phyloP scores from a whole-genome alignment of 35 echinoderm and acorn worm genomes.

The Lytechinus variegatus region DNA sequence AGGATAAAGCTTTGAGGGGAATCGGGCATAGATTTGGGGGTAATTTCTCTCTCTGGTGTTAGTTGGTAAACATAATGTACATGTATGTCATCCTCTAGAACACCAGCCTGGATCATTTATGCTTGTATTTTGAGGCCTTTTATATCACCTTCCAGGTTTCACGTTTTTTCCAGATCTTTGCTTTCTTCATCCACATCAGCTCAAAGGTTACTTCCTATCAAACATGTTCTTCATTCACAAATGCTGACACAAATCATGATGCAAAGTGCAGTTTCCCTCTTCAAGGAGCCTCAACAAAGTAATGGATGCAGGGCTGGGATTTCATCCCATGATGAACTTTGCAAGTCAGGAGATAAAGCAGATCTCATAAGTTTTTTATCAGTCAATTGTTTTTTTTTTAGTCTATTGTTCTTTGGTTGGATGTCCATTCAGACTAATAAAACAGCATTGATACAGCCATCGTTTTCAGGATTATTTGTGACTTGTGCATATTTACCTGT shows the following conservation, averaged over 20 bases:
- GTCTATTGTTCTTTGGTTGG: neutral
- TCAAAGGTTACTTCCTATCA: neutral
- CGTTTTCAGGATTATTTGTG: constrained; percentile 95
- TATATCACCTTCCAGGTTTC: neutral
- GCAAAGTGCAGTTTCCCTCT: neutral
- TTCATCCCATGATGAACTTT: neutral
- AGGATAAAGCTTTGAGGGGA: too few relatives aligned
- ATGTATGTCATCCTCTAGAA: neutral
- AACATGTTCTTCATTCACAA: neutral
- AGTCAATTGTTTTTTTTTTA: neutral
- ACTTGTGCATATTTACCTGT: constrained; percentile 99
- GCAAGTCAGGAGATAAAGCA: neutral
- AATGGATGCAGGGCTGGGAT: neutral
- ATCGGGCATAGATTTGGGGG: too few relatives aligned
- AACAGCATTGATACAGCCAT: constrained; percentile 95
- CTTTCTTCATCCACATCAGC: neutral
- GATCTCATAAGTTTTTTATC: neutral
- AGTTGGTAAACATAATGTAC: too few relatives aligned
- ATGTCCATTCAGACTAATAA: constrained; percentile 72
- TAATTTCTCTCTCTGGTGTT: too few relatives aligned
- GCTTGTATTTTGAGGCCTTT: neutral
- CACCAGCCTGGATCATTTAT: neutral
- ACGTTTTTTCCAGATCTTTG: neutral
- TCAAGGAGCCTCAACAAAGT: neutral
- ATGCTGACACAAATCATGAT: neutral